Base-by-base conservation (phyloP, 2,113 vertebrate species). In the Scomber japonicus region DNA sequence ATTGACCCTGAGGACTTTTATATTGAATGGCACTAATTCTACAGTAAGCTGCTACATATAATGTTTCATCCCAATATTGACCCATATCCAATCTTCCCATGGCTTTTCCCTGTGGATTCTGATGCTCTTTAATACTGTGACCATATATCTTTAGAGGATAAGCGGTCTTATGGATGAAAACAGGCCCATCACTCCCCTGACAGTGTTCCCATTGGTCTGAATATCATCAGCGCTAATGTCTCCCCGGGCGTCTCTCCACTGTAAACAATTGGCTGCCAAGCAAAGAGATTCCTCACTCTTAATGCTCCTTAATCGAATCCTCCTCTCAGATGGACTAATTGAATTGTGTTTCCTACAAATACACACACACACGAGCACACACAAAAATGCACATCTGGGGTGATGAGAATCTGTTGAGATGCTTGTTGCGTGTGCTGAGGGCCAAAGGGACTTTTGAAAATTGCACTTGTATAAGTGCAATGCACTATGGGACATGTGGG, bases 291-390 rank as follows among this genome's bases (percentile, higher is more conserved):
- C 71, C 82, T 84, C 67, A 60, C 67, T 87, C 81, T 71, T 85
- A 69, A 85, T 75, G 65, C 75, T 54, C 60, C 69, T 64, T 88
- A 84, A 91, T 92, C 49, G 63, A 90, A 89, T 80, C 70, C 54
- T 67, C 78, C 71, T 83, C 88, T 84, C 78, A 40, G 69, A 80
- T 67, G 30, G 30, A 78, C 82, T 90, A 91, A 92, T 91, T 91
- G 70, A 92, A 87, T 89, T 80, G 78, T 30, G 35, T 83, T 60
- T 75, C 67, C 56, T 27, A 60, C 59, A 61, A 65, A 71, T 46
- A 69, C 66, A 68, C 76, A 76, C 55, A 76, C 15, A 3, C 19
- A 62, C 1, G 3, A 27, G 24, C 24, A 65, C 64, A 76, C 55
- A 76, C 68, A 49, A 14, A 59, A 30, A 69, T 51, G 48, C 75